Evolutionary conservation across 2,797 vertebrate species (phyloP).

Genomic region (Semaprochilodus insignis): DNA sequence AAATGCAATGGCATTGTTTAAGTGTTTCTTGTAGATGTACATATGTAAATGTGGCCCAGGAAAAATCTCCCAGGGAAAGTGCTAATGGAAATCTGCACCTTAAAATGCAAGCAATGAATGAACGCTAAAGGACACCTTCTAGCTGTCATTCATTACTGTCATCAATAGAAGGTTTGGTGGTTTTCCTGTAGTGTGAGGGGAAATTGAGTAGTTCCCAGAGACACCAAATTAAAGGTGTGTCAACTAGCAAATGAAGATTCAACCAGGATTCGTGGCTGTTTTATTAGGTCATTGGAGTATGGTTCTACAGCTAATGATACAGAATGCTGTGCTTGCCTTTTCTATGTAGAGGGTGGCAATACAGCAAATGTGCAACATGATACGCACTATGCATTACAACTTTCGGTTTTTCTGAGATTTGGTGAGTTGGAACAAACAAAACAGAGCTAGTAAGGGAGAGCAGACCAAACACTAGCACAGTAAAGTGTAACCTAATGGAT

Average conservation of each 20-base stretch:
- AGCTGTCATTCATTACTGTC: not conserved
- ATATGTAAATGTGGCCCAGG: slow-evolving; percentile 31
- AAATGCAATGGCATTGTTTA: slow-evolving; percentile 11
- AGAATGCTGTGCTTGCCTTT: not conserved
- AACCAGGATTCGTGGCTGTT: not conserved
- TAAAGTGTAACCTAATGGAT: no score
- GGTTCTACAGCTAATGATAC: not conserved
- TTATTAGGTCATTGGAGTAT: not conserved
- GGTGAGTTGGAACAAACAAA: no score
- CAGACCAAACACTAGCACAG: no score
- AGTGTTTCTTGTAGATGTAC: slow-evolving; percentile 27
- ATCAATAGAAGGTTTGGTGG: not conserved
- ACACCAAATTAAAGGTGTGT: not conserved
- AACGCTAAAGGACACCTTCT: not conserved
- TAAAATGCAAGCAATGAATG: not conserved
- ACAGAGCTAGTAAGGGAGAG: no score
- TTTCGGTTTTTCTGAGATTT: no score
- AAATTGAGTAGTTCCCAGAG: not conserved
- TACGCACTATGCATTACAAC: no score
- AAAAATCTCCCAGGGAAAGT: not conserved
- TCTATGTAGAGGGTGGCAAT: no score
- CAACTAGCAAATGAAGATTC: not conserved
- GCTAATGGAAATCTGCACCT: not conserved
- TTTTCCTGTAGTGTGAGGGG: not conserved
- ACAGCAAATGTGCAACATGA: no score